phyloP scores from a whole-genome alignment of 2,113 vertebrate species.

The Lanius ludovicianus region DNA sequence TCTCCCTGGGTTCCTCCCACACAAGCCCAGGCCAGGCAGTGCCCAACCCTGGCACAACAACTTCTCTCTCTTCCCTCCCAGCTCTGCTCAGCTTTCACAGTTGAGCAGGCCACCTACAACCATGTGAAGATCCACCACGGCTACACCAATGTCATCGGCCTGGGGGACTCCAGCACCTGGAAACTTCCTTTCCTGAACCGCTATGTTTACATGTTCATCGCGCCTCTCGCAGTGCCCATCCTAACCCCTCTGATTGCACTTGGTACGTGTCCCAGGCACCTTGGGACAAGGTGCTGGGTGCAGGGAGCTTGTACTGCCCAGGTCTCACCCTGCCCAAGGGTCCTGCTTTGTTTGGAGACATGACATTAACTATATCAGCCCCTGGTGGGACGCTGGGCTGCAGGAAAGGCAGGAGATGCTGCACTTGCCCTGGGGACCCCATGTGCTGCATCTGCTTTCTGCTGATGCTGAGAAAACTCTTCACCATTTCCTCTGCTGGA shows the following conservation, averaged over 20 bases:
- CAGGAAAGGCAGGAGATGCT: neutral
- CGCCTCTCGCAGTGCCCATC: conserved; percentile 82
- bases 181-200: conserved; percentile 84
- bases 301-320: neutral
- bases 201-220: conserved; percentile 86
- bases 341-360: neutral
- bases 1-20: neutral
- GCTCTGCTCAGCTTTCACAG: conserved; percentile 88
- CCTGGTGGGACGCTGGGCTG: neutral
- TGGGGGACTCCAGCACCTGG: conserved; percentile 94
- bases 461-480: neutral
- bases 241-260: conserved; percentile 86
- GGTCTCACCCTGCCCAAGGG: neutral
- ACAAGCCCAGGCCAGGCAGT: neutral
- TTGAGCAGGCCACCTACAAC: conserved; percentile 72
- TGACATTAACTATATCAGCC: neutral
- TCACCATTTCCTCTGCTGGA: neutral
- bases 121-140: conserved; percentile 91
- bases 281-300: neutral
- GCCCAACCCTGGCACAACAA: too few relatives aligned
- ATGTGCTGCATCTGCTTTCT: neutral
- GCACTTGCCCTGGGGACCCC: neutral
- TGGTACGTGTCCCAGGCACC: conserved; percentile 57
- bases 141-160: conserved; percentile 89
- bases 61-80: conserved; percentile 43